These are phyloP conservation scores for Epinotia ramella DNA, from an alignment of 2,888 invertebrate species.

Conservation along the genomic window DNA sequence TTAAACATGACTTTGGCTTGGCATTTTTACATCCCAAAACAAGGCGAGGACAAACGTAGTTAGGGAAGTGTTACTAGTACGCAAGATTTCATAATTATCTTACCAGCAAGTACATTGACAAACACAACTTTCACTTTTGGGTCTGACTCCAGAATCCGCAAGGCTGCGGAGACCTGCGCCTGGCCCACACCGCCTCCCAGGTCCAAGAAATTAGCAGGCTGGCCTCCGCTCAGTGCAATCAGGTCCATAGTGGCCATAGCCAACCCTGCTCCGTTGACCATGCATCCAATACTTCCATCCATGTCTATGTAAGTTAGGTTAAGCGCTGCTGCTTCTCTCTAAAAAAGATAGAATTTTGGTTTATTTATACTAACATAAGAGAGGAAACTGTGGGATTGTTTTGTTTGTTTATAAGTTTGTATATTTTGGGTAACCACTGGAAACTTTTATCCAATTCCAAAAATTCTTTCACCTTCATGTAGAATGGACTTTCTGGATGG, in stretches of 20 bases:
- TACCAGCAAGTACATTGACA: conserved; percentile 98
- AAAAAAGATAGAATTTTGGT: conserved; percentile 47
- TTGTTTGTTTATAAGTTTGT: no score
- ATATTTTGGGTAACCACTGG: no score
- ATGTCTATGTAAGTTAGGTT: conserved; percentile 98
- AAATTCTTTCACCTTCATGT: no score
- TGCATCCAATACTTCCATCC: conserved; percentile 98
- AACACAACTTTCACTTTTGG: conserved; percentile 96
- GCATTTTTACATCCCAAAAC: no score
- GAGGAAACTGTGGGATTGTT: no score
- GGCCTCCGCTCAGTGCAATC: conserved; percentile 97
- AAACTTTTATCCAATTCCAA: no score
- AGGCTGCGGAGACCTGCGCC: conserved; percentile 96
- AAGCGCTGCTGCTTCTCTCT: conserved; percentile 94
- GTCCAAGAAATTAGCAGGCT: conserved; percentile 99
- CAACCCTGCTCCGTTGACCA: conserved; percentile 99
- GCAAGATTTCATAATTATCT: conserved; percentile 47
- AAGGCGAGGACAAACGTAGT: background rate
- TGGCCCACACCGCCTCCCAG: conserved; percentile 98
- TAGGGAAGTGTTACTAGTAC: background rate
- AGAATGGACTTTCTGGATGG: no score
- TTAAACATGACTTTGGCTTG: background rate
- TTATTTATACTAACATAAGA: no score
- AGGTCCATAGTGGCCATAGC: conserved; percentile 99
- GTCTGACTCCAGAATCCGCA: conserved; percentile 94